Evolutionary conservation across 2,113 vertebrate species (phyloP), one percentile per base, ranked within the genome.

Genomic region (Acinonyx jubatus): DNA sequence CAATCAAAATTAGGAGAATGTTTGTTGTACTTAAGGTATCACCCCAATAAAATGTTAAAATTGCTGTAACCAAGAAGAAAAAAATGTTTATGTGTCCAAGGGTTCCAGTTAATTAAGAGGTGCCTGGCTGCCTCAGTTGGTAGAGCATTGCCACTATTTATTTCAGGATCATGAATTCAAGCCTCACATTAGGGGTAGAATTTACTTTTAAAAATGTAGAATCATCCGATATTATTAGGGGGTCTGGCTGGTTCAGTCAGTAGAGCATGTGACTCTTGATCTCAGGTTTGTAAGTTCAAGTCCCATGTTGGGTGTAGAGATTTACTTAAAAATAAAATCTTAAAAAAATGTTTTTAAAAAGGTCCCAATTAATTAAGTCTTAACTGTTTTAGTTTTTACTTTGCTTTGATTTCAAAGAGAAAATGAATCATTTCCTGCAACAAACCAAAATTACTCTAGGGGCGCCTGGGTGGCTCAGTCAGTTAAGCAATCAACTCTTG

Each of bases 381-480:
- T 95, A 80, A 29, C 15, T 55, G 7, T 91, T 71, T 73, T 73
- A 38, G 68, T 68, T 79, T 87, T 81, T 84, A 63, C 13, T 65
- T 88, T 89, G 25, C 16, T 95, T 91, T 92, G 68, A 94, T 88
- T 95, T 73, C 48, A 57, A 82, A 85, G 91, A 68, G 50, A 82
- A 97, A 89, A 93, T 18, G 4, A 95, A 69, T 91, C 6, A 94
- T 79, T 94, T 95, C n/a, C 45, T 65, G 3, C 78, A 82, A 85
- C 21, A 95, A 78, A 95, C 14, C 12, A 91, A 96, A 94, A 88
- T 95, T 78, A 83, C 27, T 88, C 76, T 61, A 55, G 55, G 55
- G 55, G 55, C 1, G 1, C 55, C 55, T 55, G 55, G 55, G 18
- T 55, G 55, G 55, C 18, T 55, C 52, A 52, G 52, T 16, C 52